Percentiles rank a stretch among this genome's conserved stretches.
Evolutionary conservation across 2,888 invertebrate genomes (phyloP).

Genomic region (Drosophila aldrichi): DNA sequence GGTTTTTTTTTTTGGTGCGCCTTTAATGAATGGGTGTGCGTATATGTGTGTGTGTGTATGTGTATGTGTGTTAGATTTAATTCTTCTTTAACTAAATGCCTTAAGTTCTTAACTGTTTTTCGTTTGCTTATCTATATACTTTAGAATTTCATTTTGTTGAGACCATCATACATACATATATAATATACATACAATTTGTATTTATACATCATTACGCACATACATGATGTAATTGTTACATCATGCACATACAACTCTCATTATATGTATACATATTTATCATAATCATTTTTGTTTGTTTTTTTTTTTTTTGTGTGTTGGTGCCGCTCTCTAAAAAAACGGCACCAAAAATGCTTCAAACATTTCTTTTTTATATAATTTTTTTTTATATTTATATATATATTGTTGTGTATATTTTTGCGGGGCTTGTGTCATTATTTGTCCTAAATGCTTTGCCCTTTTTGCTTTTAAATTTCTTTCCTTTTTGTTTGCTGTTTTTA

Average conservation of each 20-base stretch:
- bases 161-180: constrained; percentile 65
- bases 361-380: constrained; percentile 48
- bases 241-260: constrained; percentile 56
- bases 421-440: constrained; percentile 64
- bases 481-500: constrained; percentile 33
- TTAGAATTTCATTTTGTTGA: constrained; percentile 79
- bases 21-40: constrained; percentile 29
- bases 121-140: constrained; percentile 77
- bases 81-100: constrained; percentile 57
- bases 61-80: constrained; percentile 1
- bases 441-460: constrained; percentile 75
- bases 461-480: constrained; percentile 15
- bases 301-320: constrained; percentile 55
- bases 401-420: constrained; percentile 28
- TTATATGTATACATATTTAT: constrained; percentile 52
- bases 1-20: constrained; percentile 15
- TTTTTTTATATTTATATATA: constrained; percentile 1
- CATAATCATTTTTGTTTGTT: constrained; percentile 15
- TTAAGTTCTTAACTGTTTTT: constrained; percentile 56
- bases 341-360: constrained; percentile 79
- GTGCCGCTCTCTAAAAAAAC: constrained; percentile 64
- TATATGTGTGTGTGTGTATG: constrained; percentile 13
- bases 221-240: constrained; percentile 72
- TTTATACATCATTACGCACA: constrained; percentile 59
- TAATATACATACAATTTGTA: constrained; percentile 17